Evolutionary conservation across 2,113 vertebrate species (phyloP).

Genomic region (Aegithalos caudatus): DNA sequence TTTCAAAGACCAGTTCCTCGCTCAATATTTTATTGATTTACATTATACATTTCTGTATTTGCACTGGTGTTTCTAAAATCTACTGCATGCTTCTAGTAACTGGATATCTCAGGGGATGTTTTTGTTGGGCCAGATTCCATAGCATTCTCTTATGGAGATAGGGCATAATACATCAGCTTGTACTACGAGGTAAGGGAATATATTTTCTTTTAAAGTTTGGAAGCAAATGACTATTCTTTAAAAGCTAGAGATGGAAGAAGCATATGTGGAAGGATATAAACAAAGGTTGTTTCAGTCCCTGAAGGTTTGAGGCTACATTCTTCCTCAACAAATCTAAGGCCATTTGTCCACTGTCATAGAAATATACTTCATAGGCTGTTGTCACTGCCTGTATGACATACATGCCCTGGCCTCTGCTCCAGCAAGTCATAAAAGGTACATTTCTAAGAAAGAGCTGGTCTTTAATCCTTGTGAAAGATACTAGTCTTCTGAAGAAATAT

Average conservation of each 20-base stretch:
- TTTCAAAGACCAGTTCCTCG: background rate
- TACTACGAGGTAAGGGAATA: background rate
- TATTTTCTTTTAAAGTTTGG: background rate
- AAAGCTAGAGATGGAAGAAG: background rate
- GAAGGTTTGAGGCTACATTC: background rate
- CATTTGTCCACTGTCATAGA: background rate
- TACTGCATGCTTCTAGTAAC: background rate
- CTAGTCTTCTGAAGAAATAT: background rate
- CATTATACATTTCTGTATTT: background rate
- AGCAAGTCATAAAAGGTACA: slow-evolving; percentile 3
- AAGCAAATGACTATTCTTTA: background rate
- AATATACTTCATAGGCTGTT: background rate
- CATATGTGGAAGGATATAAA: background rate
- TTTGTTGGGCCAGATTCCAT: background rate
- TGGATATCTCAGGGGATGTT: background rate
- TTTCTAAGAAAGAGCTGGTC: background rate
- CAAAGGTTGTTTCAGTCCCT: background rate
- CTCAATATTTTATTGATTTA: background rate
- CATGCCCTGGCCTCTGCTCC: background rate
- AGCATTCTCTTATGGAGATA: background rate
- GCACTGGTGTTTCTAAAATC: background rate
- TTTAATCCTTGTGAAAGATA: background rate
- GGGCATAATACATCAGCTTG: background rate
- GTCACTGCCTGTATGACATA: background rate
- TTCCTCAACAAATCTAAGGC: background rate